These are phyloP conservation scores for Peromyscus polionotus DNA, from an alignment of 2,113 vertebrate species.

Conservation along the genomic window DNA sequence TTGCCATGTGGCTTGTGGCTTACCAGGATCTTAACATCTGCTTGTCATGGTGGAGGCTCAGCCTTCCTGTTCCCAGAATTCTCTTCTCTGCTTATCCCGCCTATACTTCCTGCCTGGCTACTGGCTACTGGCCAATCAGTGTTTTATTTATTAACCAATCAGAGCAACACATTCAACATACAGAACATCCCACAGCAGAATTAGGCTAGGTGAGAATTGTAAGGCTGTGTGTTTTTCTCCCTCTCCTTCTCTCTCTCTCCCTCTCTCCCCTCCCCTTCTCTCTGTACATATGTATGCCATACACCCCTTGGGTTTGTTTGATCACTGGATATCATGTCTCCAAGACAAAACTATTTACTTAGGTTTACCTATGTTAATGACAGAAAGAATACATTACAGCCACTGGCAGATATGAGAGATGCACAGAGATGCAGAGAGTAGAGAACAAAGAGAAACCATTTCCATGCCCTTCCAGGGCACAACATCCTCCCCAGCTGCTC, in stretches of 20 bases:
- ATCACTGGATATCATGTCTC: background rate
- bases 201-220: background rate
- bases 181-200: no score
- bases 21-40: no score
- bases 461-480: background rate
- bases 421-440: background rate
- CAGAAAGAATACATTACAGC: background rate
- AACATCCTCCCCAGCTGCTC: background rate
- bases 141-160: no score
- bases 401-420: background rate
- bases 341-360: background rate
- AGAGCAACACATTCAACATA: no score
- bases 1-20: no score
- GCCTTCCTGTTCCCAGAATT: no score
- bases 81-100: no score
- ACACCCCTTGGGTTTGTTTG: background rate
- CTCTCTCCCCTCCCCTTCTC: no score
- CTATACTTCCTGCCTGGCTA: no score
- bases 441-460: background rate
- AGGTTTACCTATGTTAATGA: background rate
- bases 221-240: background rate
- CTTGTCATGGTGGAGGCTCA: no score
- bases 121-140: no score
- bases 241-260: fast-evolving
- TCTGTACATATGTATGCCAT: background rate